Percentiles rank a stretch among this genome's conserved stretches.
These are phyloP conservation scores for Argyra leucocephala DNA, from an alignment of 2,888 invertebrate species.

Conservation along the genomic window DNA sequence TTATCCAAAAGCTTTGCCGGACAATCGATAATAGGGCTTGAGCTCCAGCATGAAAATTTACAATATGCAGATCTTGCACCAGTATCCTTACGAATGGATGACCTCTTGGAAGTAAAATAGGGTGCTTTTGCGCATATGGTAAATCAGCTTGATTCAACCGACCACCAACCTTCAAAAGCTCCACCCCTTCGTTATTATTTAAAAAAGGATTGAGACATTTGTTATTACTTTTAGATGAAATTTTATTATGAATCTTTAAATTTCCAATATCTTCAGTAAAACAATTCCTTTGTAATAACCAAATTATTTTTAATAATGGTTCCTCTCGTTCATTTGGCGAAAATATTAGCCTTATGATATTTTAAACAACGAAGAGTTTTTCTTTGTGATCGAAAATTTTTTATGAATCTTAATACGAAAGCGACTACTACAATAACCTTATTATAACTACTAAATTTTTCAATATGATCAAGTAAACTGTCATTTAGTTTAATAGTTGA, in stretches of 20 bases:
- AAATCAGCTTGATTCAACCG: constrained; percentile 25
- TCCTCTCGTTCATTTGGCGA: constrained; percentile 12
- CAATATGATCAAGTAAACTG: constrained; percentile 9
- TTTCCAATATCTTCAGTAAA: constrained; percentile 13
- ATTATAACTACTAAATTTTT: constrained; percentile 13
- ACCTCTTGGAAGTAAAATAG: constrained; percentile 25
- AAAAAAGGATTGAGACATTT: constrained; percentile 23
- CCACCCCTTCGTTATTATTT: constrained; percentile 13
- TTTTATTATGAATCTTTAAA: not conserved
- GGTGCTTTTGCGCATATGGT: constrained; percentile 23
- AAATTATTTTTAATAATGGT: constrained; percentile 15
- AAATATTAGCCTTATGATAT: not conserved
- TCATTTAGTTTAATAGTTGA: not conserved
- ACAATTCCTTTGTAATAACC: constrained; percentile 11
- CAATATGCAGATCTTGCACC: constrained; percentile 9
- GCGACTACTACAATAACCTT: constrained; percentile 15
- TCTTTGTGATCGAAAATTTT: constrained; percentile 11
- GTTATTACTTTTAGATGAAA: constrained; percentile 14
- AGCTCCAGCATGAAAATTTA: constrained; percentile 17
- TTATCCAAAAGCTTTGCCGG: constrained; percentile 16
- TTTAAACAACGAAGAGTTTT: not conserved
- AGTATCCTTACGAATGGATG: constrained; percentile 12
- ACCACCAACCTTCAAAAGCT: constrained; percentile 29
- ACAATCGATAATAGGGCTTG: constrained; percentile 15
- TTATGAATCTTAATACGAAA: constrained; percentile 13